phyloP scores from a whole-genome alignment of 2,113 vertebrate genomes.

The Haliaeetus leucogaster region DNA sequence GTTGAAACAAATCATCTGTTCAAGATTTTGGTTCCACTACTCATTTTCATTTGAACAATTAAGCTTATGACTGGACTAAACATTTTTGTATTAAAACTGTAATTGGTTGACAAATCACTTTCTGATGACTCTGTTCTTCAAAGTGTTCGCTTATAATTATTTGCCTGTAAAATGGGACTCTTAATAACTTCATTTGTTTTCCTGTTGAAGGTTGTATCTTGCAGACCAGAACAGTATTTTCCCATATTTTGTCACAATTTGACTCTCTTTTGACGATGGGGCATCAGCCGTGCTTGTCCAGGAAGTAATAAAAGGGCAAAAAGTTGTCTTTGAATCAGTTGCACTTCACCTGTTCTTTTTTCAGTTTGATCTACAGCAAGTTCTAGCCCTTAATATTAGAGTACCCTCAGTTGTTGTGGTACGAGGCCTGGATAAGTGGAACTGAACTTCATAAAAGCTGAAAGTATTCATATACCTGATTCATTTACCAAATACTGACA shows the following conservation, averaged over 20 bases:
- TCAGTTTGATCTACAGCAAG: neutral
- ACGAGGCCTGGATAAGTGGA: neutral
- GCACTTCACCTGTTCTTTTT: neutral
- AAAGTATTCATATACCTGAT: neutral
- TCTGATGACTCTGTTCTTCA: neutral
- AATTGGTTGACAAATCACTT: conserved; percentile 7
- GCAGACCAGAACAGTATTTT: neutral
- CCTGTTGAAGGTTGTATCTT: neutral
- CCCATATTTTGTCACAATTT: neutral
- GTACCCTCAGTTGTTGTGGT: neutral
- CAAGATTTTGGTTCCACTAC: neutral
- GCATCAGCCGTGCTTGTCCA: neutral
- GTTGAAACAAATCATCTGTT: neutral
- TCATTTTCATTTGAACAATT: neutral
- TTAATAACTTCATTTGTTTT: neutral
- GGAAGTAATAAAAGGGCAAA: conserved; percentile 34
- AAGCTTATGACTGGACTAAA: conserved; percentile 24
- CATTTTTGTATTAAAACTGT: conserved; percentile 39
- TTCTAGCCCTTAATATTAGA: neutral
- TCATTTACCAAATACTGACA: neutral
- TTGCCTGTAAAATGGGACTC: neutral
- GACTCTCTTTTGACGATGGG: neutral
- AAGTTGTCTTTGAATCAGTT: neutral
- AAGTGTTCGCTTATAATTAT: neutral
- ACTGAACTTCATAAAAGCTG: neutral